Percentiles rank a stretch among this genome's conserved stretches.
phyloP scores from a whole-genome alignment of 2,888 invertebrate genomes.

The Parthenolecanium corni region DNA sequence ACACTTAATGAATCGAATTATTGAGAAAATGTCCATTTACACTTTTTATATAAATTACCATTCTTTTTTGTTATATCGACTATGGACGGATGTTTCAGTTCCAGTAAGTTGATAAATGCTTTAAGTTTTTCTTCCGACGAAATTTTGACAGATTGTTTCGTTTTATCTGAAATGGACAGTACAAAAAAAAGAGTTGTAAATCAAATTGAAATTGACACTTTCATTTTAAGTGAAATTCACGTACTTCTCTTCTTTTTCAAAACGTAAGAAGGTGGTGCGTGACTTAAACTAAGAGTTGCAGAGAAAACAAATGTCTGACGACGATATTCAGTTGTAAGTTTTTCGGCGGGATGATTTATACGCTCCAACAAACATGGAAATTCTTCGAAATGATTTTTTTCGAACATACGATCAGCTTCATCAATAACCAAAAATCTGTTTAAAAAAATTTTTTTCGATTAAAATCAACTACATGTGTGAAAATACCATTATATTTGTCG shows the following conservation, averaged over 20 bases:
- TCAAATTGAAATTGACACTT: neutral
- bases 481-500: too few relatives aligned
- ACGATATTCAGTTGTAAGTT: conserved; percentile 43
- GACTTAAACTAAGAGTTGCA: conserved; percentile 86
- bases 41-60: too few relatives aligned
- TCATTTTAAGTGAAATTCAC: conserved; percentile 1
- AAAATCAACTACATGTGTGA: neutral
- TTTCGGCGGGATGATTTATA: conserved; percentile 54
- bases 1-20: neutral
- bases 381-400: conserved; percentile 91
- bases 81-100: conserved; percentile 80
- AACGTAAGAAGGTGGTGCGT: conserved; percentile 66
- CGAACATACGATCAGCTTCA: conserved; percentile 97
- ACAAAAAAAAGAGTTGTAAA: conserved; percentile 20
- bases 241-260: conserved; percentile 31
- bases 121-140: conserved; percentile 65
- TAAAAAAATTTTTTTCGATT: too few relatives aligned
- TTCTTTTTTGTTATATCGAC: conserved; percentile 77
- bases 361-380: conserved; percentile 65
- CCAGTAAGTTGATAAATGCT: conserved; percentile 63
- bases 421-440: conserved; percentile 82
- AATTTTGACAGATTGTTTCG: conserved; percentile 40
- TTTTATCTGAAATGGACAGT: conserved; percentile 36
- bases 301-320: conserved; percentile 95
- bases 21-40: too few relatives aligned